Percentiles rank a stretch among this genome's conserved stretches.
Evolutionary conservation across 2,797 vertebrate genomes (phyloP).

Genomic region (Gila robusta): DNA sequence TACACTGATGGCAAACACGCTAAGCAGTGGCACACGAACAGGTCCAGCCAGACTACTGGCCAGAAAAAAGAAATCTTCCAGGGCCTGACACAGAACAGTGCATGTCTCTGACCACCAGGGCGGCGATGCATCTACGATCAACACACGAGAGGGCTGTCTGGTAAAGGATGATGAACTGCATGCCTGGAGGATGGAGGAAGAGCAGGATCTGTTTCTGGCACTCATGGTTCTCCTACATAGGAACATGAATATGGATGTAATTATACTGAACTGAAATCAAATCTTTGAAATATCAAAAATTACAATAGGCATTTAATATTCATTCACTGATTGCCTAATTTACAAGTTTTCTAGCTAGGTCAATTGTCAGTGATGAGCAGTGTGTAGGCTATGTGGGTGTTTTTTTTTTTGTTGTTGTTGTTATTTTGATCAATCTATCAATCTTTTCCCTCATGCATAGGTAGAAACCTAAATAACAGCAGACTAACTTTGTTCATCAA

Average conservation of each 20-base stretch:
- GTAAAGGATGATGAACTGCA: conserved; percentile 70
- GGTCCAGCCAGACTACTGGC: conserved; percentile 84
- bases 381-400: background rate
- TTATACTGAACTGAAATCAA: background rate
- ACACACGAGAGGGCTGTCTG: conserved; percentile 80
- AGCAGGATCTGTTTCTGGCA: conserved; percentile 51
- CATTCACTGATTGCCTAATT: conserved; percentile 1
- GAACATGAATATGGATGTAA: conserved; percentile 5
- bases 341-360: background rate
- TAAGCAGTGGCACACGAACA: conserved; percentile 86
- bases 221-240: conserved; percentile 65
- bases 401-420: no score
- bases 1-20: conserved; percentile 86
- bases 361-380: background rate
- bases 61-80: conserved; percentile 88
- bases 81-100: conserved; percentile 84
- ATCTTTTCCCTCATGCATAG: background rate
- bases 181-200: conserved; percentile 55
- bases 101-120: conserved; percentile 85
- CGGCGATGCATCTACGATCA: conserved; percentile 85
- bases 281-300: background rate
- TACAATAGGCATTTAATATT: background rate
- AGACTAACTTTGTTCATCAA: no score
- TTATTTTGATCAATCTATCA: background rate
- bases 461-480: background rate